Percentiles rank a stretch among this genome's conserved stretches.
Conservation (phyloP, 2,888 invertebrate species). For the Rapana venosa region DNA sequence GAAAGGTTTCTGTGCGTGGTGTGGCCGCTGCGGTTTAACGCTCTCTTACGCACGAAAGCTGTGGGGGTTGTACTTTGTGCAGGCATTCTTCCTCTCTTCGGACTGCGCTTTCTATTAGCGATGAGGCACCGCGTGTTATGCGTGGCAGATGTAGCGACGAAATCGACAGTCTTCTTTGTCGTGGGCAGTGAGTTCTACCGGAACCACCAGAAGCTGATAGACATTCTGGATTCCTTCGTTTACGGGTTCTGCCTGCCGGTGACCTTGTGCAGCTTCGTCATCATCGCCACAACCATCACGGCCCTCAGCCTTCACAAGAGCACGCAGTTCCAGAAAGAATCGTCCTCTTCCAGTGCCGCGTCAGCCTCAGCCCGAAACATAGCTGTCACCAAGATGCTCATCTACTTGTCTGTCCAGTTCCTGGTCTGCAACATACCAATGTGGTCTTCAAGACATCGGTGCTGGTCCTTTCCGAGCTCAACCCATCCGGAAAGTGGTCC, state of each 20-base stretch:
- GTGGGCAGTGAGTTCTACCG: not conserved
- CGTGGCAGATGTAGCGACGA: not conserved
- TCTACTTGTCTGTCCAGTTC: not conserved
- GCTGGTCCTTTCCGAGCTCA: not conserved
- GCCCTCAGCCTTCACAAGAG: not conserved
- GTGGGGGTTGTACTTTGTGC: not conserved
- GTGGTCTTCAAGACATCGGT: not conserved
- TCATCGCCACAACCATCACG: not conserved
- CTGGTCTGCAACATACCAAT: not conserved
- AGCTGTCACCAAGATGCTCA: not conserved
- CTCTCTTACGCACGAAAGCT: not conserved
- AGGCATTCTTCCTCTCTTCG: not conserved
- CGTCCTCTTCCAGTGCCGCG: not conserved
- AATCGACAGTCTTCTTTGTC: not conserved
- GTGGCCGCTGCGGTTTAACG: not conserved
- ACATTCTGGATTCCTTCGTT: not conserved
- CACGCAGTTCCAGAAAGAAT: not conserved
- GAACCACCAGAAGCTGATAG: not conserved
- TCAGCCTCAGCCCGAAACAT: not conserved
- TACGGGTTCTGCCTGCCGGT: not conserved
- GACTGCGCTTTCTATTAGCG: not conserved
- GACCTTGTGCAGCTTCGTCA: constrained; percentile 1
- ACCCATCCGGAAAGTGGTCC: not conserved
- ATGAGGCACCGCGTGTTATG: not conserved
- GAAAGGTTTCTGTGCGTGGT: not conserved